Conservation (phyloP, 1,140 invertebrate genomes). For the Drosophila athabasca region DNA sequence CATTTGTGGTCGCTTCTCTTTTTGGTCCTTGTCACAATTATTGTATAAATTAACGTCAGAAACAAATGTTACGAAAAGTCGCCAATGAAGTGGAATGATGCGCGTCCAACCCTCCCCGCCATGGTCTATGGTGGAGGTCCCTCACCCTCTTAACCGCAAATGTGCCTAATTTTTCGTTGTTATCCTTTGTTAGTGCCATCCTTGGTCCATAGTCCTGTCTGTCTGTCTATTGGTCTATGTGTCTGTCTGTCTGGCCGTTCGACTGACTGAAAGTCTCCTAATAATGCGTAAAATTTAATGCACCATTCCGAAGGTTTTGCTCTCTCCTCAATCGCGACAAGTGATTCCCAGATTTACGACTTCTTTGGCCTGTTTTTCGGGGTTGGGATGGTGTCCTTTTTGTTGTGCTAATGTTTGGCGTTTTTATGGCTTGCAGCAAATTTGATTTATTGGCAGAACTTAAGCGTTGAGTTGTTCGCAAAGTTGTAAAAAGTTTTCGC, state of each 20-base stretch:
- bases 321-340: slow-evolving; percentile 73
- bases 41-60: slow-evolving; percentile 84
- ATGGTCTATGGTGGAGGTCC: neutral
- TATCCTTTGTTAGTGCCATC: slow-evolving; percentile 71
- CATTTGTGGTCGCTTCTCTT: slow-evolving; percentile 36
- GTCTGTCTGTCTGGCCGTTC: neutral
- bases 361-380: slow-evolving; percentile 11
- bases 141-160: slow-evolving; percentile 59
- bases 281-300: slow-evolving; percentile 83
- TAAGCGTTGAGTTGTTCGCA: slow-evolving; percentile 55
- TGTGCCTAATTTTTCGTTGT: slow-evolving; percentile 81
- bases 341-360: slow-evolving; percentile 83
- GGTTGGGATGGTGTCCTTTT: slow-evolving; percentile 50
- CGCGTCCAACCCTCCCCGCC: slow-evolving; percentile 17
- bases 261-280: slow-evolving; percentile 42
- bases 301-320: slow-evolving; percentile 46
- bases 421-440: slow-evolving; percentile 78
- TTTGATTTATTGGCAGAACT: slow-evolving; percentile 79
- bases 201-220: slow-evolving; percentile 1
- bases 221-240: slow-evolving; percentile 18
- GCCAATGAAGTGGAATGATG: slow-evolving; percentile 83
- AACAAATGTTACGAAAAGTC: slow-evolving; percentile 83
- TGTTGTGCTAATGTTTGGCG: slow-evolving; percentile 78
- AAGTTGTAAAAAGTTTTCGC: slow-evolving; percentile 60
- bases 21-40: slow-evolving; percentile 75